phyloP scores from a whole-genome alignment of 2,797 vertebrate genomes.

The Lates japonicus region DNA sequence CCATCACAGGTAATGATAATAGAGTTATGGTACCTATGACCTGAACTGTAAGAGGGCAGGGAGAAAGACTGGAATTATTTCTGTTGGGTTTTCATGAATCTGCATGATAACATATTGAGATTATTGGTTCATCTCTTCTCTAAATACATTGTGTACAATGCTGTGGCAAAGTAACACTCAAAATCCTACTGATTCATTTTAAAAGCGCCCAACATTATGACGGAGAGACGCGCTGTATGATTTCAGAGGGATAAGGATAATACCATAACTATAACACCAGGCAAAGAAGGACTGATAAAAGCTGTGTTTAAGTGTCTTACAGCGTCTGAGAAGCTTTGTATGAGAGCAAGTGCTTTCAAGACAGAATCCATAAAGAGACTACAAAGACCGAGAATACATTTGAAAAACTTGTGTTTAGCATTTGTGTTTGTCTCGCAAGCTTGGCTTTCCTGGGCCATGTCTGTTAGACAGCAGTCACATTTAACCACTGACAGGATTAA shows the following conservation, averaged over 20 bases:
- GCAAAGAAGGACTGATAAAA: slow-evolving; percentile 39
- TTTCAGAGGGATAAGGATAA: slow-evolving; percentile 35
- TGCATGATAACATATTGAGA: not conserved
- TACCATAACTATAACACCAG: slow-evolving; percentile 39
- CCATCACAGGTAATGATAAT: slow-evolving; percentile 61
- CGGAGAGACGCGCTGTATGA: not conserved
- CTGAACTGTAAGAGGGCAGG: not conserved
- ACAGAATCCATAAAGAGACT: not conserved
- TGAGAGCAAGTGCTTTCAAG: slow-evolving; percentile 26
- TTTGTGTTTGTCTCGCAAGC: not conserved
- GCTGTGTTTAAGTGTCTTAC: slow-evolving; percentile 47
- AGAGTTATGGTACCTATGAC: slow-evolving; percentile 66
- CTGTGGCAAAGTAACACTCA: not conserved
- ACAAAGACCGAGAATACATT: not conserved
- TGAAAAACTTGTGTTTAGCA: not conserved
- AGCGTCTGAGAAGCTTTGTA: slow-evolving; percentile 47
- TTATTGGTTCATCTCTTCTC: not conserved
- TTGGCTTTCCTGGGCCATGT: not conserved
- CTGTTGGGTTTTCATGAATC: not conserved
- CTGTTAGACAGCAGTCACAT: slow-evolving; percentile 2
- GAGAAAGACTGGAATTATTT: not conserved
- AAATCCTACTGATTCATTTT: not conserved
- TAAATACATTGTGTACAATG: not conserved
- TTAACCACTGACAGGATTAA: slow-evolving; percentile 45
- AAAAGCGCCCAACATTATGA: not conserved